Evolutionary conservation across 92 coral and sea anemone species (phyloP).

Genomic region (Blastomussa wellsi): DNA sequence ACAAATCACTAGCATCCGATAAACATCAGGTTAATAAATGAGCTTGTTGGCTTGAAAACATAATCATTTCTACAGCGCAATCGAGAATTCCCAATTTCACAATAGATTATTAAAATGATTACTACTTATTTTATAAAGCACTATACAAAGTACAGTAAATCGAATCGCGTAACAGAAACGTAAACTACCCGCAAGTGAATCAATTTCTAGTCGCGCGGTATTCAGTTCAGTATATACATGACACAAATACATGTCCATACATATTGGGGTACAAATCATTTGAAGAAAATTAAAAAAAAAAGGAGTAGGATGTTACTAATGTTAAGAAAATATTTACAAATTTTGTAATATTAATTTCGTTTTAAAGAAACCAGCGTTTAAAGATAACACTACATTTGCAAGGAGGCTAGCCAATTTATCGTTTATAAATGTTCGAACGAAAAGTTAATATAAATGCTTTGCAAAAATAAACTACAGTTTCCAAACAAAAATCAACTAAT

Average conservation of each 20-base stretch:
- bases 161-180: neutral
- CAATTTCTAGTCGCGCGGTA: neutral
- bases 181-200: neutral
- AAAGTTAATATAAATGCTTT: neutral
- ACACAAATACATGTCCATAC: neutral
- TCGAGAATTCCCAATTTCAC: neutral
- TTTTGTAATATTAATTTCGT: neutral
- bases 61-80: neutral
- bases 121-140: neutral
- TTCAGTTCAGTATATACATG: neutral
- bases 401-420: too few species aligned
- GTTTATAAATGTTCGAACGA: neutral
- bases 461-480: neutral
- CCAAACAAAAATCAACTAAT: neutral
- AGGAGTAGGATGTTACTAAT: neutral
- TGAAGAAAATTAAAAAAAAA: too few species aligned
- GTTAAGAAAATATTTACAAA: neutral
- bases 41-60: slow-evolving; percentile 8
- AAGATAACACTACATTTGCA: neutral
- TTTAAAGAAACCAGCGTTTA: neutral
- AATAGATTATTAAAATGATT: neutral
- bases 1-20: neutral
- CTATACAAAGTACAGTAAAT: too few species aligned
- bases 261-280: too few species aligned
- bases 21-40: neutral